phyloP scores from a whole-genome alignment of 2,797 vertebrate genomes.

The Dermochelys coriacea region DNA sequence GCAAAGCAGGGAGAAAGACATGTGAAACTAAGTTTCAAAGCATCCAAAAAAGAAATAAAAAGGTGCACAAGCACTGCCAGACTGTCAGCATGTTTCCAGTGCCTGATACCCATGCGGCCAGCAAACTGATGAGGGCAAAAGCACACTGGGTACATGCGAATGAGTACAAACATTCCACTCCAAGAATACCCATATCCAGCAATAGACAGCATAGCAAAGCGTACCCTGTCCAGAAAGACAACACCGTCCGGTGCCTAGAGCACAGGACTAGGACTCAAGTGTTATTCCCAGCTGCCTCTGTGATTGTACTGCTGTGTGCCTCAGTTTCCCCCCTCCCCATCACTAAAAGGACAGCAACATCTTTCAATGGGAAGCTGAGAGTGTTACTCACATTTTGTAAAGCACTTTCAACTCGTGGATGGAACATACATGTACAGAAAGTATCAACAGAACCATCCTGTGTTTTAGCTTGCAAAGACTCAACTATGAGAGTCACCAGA shows the following conservation, averaged over 20 bases:
- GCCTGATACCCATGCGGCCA: neutral
- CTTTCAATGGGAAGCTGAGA: neutral
- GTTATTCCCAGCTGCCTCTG: neutral
- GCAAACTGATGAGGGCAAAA: neutral
- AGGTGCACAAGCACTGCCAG: neutral
- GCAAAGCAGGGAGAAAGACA: neutral
- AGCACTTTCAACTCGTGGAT: neutral
- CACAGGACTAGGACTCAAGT: neutral
- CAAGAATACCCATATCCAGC: accelerated
- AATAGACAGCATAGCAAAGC: neutral
- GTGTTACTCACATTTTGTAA: neutral
- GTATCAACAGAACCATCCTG: neutral
- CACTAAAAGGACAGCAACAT: neutral
- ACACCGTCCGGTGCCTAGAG: neutral
- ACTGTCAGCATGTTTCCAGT: neutral
- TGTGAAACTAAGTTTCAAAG: neutral
- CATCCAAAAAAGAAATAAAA: neutral
- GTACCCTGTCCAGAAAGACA: accelerated
- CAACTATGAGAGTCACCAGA: neutral
- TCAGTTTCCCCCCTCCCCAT: neutral
- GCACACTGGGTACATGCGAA: accelerated
- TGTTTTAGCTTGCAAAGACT: neutral
- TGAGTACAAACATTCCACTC: neutral
- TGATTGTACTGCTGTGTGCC: neutral
- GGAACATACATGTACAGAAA: neutral